Evolutionary conservation across 2,113 vertebrate species (phyloP).

Genomic region (Chionis minor): DNA sequence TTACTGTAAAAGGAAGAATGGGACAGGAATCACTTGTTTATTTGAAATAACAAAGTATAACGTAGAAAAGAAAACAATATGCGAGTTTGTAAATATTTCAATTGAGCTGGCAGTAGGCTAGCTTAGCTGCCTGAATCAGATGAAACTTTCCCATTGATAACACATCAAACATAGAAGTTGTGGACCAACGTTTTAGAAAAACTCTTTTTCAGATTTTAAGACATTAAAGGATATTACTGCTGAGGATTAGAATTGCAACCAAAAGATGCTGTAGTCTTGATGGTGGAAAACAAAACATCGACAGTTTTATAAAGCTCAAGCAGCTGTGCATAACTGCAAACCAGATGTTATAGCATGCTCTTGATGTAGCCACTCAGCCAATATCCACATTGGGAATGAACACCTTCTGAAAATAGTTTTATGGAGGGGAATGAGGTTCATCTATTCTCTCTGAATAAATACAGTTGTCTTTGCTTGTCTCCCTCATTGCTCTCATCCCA

Average conservation of each 20-base stretch:
- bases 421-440: background rate
- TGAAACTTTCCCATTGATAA: background rate
- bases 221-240: background rate
- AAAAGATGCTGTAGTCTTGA: background rate
- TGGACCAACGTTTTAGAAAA: background rate
- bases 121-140: background rate
- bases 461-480: background rate
- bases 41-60: background rate
- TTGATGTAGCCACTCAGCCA: background rate
- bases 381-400: background rate
- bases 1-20: background rate
- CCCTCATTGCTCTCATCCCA: background rate
- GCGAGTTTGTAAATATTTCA: background rate
- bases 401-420: background rate
- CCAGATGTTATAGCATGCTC: constrained; percentile 9
- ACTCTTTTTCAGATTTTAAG: background rate
- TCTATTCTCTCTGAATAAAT: background rate
- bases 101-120: background rate
- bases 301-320: background rate
- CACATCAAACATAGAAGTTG: background rate
- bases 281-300: background rate
- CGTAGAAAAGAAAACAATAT: background rate
- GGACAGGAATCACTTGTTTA: background rate
- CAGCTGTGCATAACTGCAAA: background rate
- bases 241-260: background rate